Conservation (phyloP, 2,113 vertebrate species). For the Pteronura brasiliensis region DNA sequence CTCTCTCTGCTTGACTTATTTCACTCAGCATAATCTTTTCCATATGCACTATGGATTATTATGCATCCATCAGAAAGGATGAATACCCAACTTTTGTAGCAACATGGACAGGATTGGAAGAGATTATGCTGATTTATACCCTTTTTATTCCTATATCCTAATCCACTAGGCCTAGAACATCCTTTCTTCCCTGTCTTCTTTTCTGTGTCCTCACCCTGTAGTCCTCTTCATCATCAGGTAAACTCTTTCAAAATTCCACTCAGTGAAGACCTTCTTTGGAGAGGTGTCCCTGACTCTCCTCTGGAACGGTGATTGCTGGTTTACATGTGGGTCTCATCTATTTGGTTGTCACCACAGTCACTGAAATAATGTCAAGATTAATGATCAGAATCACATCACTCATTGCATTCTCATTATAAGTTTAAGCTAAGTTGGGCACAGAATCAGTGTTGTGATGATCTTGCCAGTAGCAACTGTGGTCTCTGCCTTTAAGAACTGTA, state of each 20-base stretch:
- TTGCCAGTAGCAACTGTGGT: not conserved
- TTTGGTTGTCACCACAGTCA: not conserved
- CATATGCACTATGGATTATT: no score
- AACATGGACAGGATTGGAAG: no score
- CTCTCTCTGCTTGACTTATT: no score
- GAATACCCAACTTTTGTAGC: no score
- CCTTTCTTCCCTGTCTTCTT: not conserved
- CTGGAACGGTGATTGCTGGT: not conserved
- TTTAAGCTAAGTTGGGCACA: not conserved
- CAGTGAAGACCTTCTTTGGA: not conserved
- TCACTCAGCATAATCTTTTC: no score
- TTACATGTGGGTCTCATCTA: not conserved
- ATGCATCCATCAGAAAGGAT: no score
- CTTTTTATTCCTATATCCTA: not conserved
- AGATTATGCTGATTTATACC: no score
- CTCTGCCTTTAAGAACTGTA: not conserved
- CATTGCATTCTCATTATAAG: not conserved
- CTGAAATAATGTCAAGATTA: not conserved
- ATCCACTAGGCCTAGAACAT: not conserved
- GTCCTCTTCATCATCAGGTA: not conserved
- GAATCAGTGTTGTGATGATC: not conserved
- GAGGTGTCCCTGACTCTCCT: not conserved
- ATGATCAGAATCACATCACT: not conserved
- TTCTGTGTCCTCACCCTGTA: not conserved
- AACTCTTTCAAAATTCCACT: not conserved